Evolutionary conservation across 2,888 invertebrate genomes (phyloP).

Genomic region (Antitype chi): DNA sequence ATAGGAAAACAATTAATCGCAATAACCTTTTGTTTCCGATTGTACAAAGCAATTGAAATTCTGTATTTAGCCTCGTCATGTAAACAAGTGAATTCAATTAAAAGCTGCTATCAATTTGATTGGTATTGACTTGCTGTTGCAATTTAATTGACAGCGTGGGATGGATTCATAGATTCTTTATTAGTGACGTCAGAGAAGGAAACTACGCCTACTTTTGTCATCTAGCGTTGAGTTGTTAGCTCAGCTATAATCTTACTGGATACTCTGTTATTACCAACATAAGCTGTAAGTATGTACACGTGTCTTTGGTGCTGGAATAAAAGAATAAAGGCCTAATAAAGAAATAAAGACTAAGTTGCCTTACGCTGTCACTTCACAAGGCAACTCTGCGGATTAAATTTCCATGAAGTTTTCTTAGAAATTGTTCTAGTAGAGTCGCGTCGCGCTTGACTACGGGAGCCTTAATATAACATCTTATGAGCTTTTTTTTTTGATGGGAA

Average conservation of each 20-base stretch:
- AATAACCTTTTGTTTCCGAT: constrained; percentile 34
- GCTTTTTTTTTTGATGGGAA: too few species aligned
- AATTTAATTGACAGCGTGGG: constrained; percentile 24
- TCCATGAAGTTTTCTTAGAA: too few species aligned
- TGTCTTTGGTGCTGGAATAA: neutral
- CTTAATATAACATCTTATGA: neutral
- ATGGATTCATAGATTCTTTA: neutral
- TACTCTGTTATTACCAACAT: neutral
- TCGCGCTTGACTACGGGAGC: too few species aligned
- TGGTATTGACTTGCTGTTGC: neutral
- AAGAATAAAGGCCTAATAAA: too few species aligned
- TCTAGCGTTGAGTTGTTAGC: neutral
- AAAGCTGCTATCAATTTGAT: constrained; percentile 30
- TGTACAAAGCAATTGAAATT: constrained; percentile 52
- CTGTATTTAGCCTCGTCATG: constrained; percentile 39
- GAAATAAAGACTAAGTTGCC: too few species aligned
- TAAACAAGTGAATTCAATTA: constrained; percentile 47
- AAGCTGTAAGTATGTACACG: neutral
- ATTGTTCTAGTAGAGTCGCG: too few species aligned
- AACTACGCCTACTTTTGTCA: neutral
- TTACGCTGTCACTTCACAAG: too few species aligned
- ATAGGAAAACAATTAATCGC: constrained; percentile 34
- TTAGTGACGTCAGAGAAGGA: constrained; percentile 2
- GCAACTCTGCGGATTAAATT: too few species aligned
- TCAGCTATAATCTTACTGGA: neutral